Conservation (phyloP, 2,113 vertebrate genomes). For the Potamarius usumacintae region DNA sequence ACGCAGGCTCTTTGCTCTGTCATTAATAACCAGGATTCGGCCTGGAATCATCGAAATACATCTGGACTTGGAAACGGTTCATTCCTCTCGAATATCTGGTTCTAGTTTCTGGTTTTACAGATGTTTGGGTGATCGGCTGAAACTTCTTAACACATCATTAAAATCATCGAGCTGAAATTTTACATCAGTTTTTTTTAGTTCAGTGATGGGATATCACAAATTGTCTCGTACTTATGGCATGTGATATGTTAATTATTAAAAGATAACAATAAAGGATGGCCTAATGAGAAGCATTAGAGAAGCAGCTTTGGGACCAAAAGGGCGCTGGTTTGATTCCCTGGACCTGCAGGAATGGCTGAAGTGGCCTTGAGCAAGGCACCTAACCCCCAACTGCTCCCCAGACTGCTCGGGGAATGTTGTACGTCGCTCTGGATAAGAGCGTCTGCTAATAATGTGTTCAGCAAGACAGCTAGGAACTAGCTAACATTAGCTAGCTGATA, state of each 20-base stretch:
- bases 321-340: too few relatives aligned
- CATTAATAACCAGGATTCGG: neutral
- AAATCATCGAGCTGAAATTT: neutral
- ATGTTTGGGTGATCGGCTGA: neutral
- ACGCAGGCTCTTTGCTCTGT: neutral
- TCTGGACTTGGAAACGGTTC: neutral
- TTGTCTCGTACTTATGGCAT: neutral
- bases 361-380: too few relatives aligned
- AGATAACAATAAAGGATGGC: too few relatives aligned
- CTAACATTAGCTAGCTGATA: neutral
- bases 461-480: neutral
- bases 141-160: neutral
- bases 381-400: too few relatives aligned
- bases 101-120: neutral
- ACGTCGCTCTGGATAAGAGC: too few relatives aligned
- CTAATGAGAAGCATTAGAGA: too few relatives aligned
- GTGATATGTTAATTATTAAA: neutral
- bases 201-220: neutral
- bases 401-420: too few relatives aligned
- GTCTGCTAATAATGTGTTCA: too few relatives aligned
- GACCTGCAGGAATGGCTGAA: too few relatives aligned
- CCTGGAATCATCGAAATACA: neutral
- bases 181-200: too few relatives aligned
- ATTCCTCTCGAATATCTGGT: neutral
- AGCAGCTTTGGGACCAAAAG: too few relatives aligned